These are phyloP conservation scores for Chrysomela aeneicollis DNA, from an alignment of 2,888 invertebrate species.

Conservation along the genomic window DNA sequence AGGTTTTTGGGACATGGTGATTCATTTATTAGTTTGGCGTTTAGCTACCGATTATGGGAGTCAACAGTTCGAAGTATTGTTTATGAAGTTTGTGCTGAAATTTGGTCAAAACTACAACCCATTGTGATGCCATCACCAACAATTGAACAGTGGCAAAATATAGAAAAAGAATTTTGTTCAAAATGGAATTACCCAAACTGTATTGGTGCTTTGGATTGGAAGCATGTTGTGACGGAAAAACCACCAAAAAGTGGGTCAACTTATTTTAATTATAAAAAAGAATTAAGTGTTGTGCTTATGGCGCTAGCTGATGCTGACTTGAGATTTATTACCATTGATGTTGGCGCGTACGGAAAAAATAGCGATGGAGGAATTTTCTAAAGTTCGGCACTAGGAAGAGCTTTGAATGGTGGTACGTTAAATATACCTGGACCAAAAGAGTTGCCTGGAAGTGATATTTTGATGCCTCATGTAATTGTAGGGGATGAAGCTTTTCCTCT, in stretches of 20 bases:
- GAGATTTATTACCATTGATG: conserved; percentile 35
- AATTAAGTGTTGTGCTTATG: no score
- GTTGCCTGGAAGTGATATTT: conserved; percentile 25
- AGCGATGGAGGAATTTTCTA: conserved; percentile 37
- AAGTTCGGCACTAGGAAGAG: conserved; percentile 30
- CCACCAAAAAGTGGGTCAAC: no score
- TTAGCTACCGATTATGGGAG: no score
- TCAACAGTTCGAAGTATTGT: no score
- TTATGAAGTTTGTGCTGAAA: no score
- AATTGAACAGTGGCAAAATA: no score
- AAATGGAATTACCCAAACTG: not conserved
- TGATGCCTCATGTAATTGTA: conserved; percentile 36
- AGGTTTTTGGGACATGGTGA: no score
- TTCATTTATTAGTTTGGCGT: no score
- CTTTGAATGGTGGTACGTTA: conserved; percentile 20
- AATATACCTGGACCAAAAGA: conserved; percentile 28
- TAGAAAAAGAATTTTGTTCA: not conserved
- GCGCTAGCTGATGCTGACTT: conserved; percentile 37
- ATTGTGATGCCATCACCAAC: no score
- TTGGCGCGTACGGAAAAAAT: conserved; percentile 26
- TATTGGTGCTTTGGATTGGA: not conserved
- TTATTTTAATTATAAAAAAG: no score
- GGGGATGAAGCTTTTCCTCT: conserved; percentile 36
- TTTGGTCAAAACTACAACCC: no score
- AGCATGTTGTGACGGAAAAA: not conserved